Conservation (phyloP, 2,797 vertebrate species). For the Pangasius mekongensis region DNA sequence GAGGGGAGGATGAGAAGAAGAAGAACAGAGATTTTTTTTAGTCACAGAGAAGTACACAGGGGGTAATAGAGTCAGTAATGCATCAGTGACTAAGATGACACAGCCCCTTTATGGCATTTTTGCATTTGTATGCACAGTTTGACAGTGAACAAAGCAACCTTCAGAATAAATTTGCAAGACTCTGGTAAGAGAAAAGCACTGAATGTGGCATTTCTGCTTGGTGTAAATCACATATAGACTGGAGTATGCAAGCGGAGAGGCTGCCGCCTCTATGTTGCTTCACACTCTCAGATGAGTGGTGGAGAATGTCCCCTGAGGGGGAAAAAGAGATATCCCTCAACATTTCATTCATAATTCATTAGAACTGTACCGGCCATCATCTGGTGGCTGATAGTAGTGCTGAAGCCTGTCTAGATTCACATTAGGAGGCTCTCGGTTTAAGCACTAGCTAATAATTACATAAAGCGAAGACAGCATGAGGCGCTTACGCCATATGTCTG, state of each 20-base stretch:
- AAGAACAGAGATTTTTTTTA: constrained; percentile 58
- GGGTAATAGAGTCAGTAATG: constrained; percentile 66
- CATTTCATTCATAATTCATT: constrained; percentile 81
- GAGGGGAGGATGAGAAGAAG: constrained; percentile 9
- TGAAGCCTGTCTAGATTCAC: constrained; percentile 69
- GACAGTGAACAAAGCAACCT: constrained; percentile 73
- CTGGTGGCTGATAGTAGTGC: constrained; percentile 74
- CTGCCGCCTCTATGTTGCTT: constrained; percentile 39
- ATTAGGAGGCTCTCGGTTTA: constrained; percentile 62
- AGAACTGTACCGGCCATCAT: constrained; percentile 72
- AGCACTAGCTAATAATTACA: constrained; percentile 72
- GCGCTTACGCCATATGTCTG: neutral
- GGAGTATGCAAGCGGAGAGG: constrained; percentile 14
- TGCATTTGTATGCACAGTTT: constrained; percentile 70
- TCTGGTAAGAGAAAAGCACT: constrained; percentile 52
- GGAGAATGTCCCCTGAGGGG: constrained; percentile 68
- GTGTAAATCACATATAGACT: constrained; percentile 64
- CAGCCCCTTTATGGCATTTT: constrained; percentile 64
- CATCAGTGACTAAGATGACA: constrained; percentile 74
- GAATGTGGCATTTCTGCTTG: constrained; percentile 59
- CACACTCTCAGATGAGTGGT: constrained; percentile 70
- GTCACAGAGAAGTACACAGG: constrained; percentile 73
- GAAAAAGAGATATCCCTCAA: constrained; percentile 68
- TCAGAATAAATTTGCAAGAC: constrained; percentile 67
- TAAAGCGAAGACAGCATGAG: constrained; percentile 41